Base-by-base conservation (phyloP, 2,113 vertebrate species). In the Carassius gibelio region DNA sequence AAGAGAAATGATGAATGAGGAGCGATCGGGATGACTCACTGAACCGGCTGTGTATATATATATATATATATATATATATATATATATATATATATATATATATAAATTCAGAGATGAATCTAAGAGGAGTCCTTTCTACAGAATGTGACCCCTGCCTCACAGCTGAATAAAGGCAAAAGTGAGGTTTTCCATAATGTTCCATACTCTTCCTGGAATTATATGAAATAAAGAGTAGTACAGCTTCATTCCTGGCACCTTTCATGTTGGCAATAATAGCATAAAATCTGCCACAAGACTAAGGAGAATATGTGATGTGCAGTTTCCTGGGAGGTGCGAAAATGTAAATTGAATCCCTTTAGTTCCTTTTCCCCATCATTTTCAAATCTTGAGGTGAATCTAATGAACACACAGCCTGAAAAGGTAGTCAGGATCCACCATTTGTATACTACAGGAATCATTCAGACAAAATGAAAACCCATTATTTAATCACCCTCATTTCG, bases 1-100 rank as follows among this genome's bases (percentile, higher is more conserved):
- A 52, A 81, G 23, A 52, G 62, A 69, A 81, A 34, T 69, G 62
- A 81, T 69, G 52, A 69, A 81, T 81, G 78, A 64, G 59, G 38
- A 66, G 59, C 59, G 59, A 64, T 81, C 15, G 10, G 15, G 38
- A 64, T 75, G 72, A 75, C 38, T 62, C 57, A 45, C 38, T 81
- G n/a, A 81, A 64, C 78, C 78, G 48, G 38, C 36, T 64, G n/a
- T 75, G 15, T 48, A n/a, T 2, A 72, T 38, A 38, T 4, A 45
- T 2, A 72, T 30, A 30, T 30, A 30, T 30, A 30, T 30, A 30
- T 30, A 30, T 30, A 30, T 30, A 30, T 30, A 30, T 30, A 30
- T 30, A 30, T 30, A 30, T 30, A 30, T 30, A 30, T 30, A 30
- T 30, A 30, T 30, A 30, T 30, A 72, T 48, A 11, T 34, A 68